Base-by-base conservation (phyloP, 2,797 vertebrate species). In the Neosilurus hyrtlii region DNA sequence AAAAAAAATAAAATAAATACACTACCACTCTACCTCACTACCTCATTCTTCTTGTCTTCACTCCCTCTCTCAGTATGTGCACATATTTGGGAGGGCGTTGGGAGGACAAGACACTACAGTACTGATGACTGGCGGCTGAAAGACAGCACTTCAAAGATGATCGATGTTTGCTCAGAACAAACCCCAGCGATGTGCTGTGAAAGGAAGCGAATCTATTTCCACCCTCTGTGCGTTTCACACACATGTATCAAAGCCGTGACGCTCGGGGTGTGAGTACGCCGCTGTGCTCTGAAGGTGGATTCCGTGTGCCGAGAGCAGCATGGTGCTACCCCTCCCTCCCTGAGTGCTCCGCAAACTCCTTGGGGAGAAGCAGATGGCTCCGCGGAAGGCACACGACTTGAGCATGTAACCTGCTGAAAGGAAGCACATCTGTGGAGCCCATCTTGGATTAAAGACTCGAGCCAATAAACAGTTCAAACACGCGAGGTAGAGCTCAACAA, bases 131-230 rank as follows among this genome's bases (percentile, higher is more conserved):
- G 61, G 43, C 30, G 30, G 37, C 79, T 68, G 73, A 66, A 86
- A 37, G 35, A 51, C 56, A 59, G 66, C 66, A 61, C 80, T 80
- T 85, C 81, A 84, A 81, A 84, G 77, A 82, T 63, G 67, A 86
- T 82, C 37, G 67, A 77, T 65, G 80, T 87, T 86, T 89, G 82
- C 82, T 82, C 59, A 67, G 79, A 87, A 84, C 82, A 86, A 88
- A 86, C 72, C 20, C 20, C 43, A 7, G 63, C 18, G 59, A 5
- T 6, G 74, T 56, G 49, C 77, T 78, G 67, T 37, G 63, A 22
- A 43, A 82, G n/a, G 35, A 79, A 65, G 77, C 74, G 30, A 73
- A 84, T 76, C 78, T 6, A 15, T 84, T 82, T 79, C 79, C 63
- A 68, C 83, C 72, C 59, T 49, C 66, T 14, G 54, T 56, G 67